Evolutionary conservation across 2,113 vertebrate genomes (phyloP).

Genomic region (Tachysurus fulvidraco): DNA sequence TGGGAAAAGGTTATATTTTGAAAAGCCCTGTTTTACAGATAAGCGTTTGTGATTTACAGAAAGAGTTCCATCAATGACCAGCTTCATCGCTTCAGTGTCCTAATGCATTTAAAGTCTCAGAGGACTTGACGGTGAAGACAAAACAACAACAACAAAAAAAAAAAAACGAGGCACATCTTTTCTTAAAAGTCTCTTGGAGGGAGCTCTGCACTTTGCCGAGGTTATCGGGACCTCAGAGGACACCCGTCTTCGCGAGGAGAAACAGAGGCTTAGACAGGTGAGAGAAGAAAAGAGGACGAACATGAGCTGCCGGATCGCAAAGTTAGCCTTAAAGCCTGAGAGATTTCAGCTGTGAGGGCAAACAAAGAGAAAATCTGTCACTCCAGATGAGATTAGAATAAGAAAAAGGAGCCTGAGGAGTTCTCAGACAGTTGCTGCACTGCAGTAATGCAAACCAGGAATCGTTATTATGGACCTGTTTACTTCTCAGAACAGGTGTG

Average conservation of each 20-base stretch:
- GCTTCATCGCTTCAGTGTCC: background rate
- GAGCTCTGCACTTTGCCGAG: background rate
- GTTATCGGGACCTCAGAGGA: background rate
- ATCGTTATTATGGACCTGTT: background rate
- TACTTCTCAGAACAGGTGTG: background rate
- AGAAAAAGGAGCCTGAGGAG: background rate
- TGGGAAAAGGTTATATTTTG: background rate
- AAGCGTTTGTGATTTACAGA: background rate
- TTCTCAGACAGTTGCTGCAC: background rate
- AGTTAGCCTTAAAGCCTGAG: constrained; percentile 19
- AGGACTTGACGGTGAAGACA: background rate
- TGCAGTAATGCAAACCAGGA: background rate
- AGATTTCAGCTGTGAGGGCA: constrained; percentile 8
- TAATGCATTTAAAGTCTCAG: background rate
- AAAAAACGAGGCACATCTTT: background rate
- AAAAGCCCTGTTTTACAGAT: background rate
- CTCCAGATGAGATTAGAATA: background rate
- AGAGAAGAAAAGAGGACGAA: background rate
- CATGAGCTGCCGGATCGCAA: constrained; percentile 17
- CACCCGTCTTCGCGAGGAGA: background rate
- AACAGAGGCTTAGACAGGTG: constrained; percentile 20
- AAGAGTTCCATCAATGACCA: background rate
- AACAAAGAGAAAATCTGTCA: constrained; percentile 8
- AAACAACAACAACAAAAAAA: too few species aligned
- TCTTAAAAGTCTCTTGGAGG: constrained; percentile 12